These are phyloP conservation scores for Propsilocerus akamusi DNA, from an alignment of 1,140 invertebrate species.

Conservation along the genomic window DNA sequence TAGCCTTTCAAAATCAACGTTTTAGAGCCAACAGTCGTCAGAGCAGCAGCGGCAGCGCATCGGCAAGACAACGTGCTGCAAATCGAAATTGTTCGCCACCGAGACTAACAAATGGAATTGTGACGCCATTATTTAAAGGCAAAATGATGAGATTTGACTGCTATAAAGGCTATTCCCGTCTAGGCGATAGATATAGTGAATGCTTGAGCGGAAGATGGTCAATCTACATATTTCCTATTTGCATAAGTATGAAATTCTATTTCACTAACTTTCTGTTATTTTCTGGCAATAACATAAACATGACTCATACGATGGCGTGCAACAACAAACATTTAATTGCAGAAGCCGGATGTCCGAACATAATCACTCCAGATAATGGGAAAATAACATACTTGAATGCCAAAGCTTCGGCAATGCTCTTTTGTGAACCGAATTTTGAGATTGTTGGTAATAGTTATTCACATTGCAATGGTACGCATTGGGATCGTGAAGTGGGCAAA, in stretches of 20 bases:
- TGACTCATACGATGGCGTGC: too few relatives aligned
- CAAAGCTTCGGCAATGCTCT: conserved; percentile 5
- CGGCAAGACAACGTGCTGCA: too few relatives aligned
- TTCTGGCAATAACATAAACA: too few relatives aligned
- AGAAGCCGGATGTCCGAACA: background rate
- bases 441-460: conserved; percentile 11
- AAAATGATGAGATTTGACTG: conserved; percentile 2
- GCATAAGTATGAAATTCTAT: background rate
- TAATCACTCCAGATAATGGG: background rate
- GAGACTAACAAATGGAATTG: background rate
- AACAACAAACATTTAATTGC: too few relatives aligned
- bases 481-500: conserved; percentile 16
- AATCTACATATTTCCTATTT: background rate
- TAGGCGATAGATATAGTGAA: background rate
- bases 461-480: conserved; percentile 15
- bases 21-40: too few relatives aligned
- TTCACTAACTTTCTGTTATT: too few relatives aligned
- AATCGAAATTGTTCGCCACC: background rate
- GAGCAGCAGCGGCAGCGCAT: too few relatives aligned
- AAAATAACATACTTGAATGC: background rate
- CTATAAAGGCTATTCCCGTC: background rate
- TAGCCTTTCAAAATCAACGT: too few relatives aligned
- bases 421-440: conserved; percentile 13
- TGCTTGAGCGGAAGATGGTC: background rate
- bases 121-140: background rate